Base-by-base conservation (phyloP, 1,140 invertebrate genomes). In the Oscheius sp. region DNA sequence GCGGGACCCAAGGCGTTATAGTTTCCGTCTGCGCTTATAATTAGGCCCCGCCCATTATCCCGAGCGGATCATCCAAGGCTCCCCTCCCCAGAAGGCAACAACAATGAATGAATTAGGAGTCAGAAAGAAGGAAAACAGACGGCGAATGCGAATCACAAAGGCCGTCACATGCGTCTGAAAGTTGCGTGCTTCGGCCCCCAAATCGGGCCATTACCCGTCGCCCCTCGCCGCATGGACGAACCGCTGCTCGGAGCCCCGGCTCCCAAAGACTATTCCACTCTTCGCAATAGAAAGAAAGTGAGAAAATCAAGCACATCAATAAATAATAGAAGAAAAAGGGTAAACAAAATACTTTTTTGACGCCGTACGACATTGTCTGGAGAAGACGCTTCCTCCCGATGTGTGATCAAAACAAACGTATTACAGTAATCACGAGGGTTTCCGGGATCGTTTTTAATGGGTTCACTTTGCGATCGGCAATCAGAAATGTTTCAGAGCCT, bases 401-500 rank as follows among this genome's bases (percentile, higher is more conserved):
- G 7, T 42, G 7, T 10, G n/a, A 55, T 55, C 15, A 26, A 55
- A 15, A 20, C 49, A 23, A 55, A 20, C 23, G 7, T 55, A 15
- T 23, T 55, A n/a, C 38, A 42, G 7, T 55, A 4, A 4, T 55
- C 23, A 15, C 7, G 28, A 7, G 23, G 23, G 49, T 55, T 20
- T 7, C 15, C 15, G 15, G 49, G 7, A 26, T 55, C 4, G 49
- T 55, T 55, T 55, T 55, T 15, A 26, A 4, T 20, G 49, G 49
- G 49, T 7, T 26, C 15, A 26, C 7, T 20, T 15, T 15, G 49
- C 7, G 28, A 42, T 42, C 7, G n/a, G n/a, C 38, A 55, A 55
- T 55, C 49, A 55, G 23, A 23, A 63, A 29, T n/a, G 0, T 63
- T 63, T 34, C 61, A 63, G 61, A 63, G 61, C 61, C 1, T 63